Conservation (phyloP, 1,140 invertebrate genomes). For the Aphidius gifuensis region DNA sequence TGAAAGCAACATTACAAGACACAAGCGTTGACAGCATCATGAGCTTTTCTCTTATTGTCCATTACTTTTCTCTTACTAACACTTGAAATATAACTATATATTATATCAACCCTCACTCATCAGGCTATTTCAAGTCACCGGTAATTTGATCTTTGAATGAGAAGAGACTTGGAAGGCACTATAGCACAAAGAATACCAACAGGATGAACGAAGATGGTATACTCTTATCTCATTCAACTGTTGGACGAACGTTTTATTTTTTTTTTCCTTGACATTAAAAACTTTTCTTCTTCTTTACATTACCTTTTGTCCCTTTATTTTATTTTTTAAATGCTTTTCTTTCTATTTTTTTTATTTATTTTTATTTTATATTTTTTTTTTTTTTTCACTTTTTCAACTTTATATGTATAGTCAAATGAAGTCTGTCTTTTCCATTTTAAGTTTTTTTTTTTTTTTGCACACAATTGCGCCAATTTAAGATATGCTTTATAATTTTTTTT, state of each 20-base stretch:
- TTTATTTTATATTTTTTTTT: neutral
- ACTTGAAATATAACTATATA: too few species aligned
- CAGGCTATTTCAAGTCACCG: constrained; percentile 1
- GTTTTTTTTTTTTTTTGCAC: too few species aligned
- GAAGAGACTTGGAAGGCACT: neutral
- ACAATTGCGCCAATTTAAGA: too few species aligned
- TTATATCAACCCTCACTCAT: too few species aligned
- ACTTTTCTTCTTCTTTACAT: neutral
- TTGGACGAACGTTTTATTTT: too few species aligned
- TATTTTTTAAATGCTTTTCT: too few species aligned
- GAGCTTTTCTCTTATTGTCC: too few species aligned
- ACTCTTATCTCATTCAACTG: neutral
- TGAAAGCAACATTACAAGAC: constrained; percentile 15
- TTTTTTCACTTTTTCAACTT: too few species aligned
- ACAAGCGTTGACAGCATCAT: neutral
- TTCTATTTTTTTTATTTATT: too few species aligned
- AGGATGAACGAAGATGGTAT: neutral
- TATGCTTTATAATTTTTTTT: too few species aligned
- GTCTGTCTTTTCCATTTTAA: too few species aligned
- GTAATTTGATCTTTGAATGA: constrained; percentile 4
- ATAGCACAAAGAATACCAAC: neutral
- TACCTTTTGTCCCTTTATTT: neutral
- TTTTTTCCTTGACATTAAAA: neutral
- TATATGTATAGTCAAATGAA: too few species aligned
- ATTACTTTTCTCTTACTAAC: neutral